Conservation (phyloP, 2,888 invertebrate species). For the Eilema griseolum region DNA sequence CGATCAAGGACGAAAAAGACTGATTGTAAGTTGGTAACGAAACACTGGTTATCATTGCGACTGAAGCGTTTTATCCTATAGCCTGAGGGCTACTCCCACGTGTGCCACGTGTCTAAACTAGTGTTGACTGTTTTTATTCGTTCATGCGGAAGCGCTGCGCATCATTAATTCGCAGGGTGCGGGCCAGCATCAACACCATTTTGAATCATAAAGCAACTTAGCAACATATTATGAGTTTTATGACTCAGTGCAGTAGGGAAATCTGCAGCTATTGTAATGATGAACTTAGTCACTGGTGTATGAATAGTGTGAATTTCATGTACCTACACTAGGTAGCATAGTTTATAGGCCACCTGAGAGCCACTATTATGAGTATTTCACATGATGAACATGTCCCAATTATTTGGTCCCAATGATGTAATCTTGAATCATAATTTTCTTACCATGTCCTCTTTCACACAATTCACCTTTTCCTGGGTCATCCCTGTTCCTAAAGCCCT, state of each 20-base stretch:
- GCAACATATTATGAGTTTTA: not conserved
- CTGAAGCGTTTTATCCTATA: too few species aligned
- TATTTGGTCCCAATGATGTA: not conserved
- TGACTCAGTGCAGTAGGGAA: not conserved
- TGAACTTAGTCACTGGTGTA: not conserved
- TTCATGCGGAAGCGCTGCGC: not conserved
- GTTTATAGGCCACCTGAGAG: not conserved
- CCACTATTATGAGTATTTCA: not conserved
- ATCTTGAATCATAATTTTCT: not conserved
- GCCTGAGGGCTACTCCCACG: too few species aligned
- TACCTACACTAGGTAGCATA: not conserved
- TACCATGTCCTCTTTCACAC: too few species aligned
- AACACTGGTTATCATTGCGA: too few species aligned
- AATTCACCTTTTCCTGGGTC: too few species aligned
- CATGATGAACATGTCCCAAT: not conserved
- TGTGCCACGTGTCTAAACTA: not conserved
- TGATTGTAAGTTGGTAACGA: too few species aligned
- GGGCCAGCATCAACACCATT: not conserved
- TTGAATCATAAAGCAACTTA: not conserved
- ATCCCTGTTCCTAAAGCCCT: not conserved
- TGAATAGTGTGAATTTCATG: not conserved
- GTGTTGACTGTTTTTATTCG: not conserved
- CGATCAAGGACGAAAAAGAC: too few species aligned
- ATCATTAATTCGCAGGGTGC: conserved; percentile 2
- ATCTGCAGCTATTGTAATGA: not conserved